Evolutionary conservation across 2,113 vertebrate genomes (phyloP).

Genomic region (Lethenteron camtschaticum): DNA sequence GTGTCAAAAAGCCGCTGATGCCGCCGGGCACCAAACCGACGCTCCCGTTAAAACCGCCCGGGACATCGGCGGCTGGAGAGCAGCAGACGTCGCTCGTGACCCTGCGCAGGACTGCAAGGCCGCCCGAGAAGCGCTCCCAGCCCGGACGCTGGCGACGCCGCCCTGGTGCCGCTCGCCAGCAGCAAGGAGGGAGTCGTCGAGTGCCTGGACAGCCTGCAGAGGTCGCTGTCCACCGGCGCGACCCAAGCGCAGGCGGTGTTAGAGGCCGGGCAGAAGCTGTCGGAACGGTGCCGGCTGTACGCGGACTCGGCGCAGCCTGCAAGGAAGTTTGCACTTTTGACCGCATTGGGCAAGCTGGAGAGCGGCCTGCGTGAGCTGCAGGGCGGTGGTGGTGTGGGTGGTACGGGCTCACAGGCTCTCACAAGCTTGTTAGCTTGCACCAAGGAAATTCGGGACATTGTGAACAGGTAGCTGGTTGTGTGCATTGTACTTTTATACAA

Average conservation of each 20-base stretch:
- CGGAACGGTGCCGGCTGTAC: constrained; percentile 66
- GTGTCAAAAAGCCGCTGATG: constrained; percentile 10
- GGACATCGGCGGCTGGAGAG: constrained; percentile 16
- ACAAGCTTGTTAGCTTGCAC: constrained; percentile 76
- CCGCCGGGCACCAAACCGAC: constrained; percentile 13
- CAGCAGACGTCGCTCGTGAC: constrained; percentile 33
- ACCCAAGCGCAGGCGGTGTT: constrained; percentile 54
- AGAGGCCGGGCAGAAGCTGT: constrained; percentile 87
- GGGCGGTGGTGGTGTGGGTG: constrained; percentile 42
- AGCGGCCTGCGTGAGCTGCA: constrained; percentile 70
- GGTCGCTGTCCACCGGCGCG: constrained; percentile 59
- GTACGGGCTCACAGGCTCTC: constrained; percentile 61
- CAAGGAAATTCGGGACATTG: constrained; percentile 92
- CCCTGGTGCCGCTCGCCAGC: constrained; percentile 57
- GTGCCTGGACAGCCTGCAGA: too few relatives aligned
- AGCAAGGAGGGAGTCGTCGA: constrained; percentile 24
- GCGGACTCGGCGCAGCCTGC: constrained; percentile 97
- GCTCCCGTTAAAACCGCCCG: constrained; percentile 9
- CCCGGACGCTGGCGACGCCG: constrained; percentile 55
- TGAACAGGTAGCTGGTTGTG: constrained; percentile 62
- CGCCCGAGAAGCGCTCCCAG: constrained; percentile 49
- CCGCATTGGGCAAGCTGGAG: constrained; percentile 95
- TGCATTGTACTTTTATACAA: too few relatives aligned
- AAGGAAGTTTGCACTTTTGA: constrained; percentile 91
- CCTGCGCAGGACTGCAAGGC: constrained; percentile 67